Conservation (phyloP, 2,797 vertebrate genomes). For the Pitangus sulphuratus region DNA sequence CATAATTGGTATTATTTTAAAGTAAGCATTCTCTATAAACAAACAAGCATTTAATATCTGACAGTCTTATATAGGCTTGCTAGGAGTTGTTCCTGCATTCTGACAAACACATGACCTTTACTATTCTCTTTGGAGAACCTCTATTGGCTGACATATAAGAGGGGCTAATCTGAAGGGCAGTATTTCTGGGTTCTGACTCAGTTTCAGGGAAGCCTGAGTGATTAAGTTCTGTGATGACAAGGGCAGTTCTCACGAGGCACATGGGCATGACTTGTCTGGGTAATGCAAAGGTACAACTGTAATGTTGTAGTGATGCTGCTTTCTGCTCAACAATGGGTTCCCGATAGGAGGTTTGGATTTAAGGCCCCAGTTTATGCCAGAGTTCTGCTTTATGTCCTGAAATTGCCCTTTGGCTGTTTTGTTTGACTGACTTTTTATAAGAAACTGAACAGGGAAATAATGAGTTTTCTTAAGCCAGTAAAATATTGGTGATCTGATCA, state of each 20-base stretch:
- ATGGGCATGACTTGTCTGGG: background rate
- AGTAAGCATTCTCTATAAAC: background rate
- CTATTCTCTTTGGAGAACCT: background rate
- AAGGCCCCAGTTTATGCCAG: background rate
- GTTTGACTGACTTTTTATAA: background rate
- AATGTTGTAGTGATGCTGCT: background rate
- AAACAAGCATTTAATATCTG: background rate
- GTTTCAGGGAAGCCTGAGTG: background rate
- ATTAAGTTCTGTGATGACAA: background rate
- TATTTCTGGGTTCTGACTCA: background rate
- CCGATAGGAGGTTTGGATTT: background rate
- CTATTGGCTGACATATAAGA: background rate
- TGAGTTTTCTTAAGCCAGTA: background rate
- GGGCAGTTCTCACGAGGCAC: background rate
- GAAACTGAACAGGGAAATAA: background rate
- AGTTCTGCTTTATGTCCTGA: background rate
- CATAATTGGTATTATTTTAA: background rate
- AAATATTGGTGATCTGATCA: background rate
- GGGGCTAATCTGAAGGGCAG: background rate
- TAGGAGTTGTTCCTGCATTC: background rate
- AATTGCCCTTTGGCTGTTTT: background rate
- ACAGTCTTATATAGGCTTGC: background rate
- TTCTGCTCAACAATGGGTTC: background rate
- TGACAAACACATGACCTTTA: background rate
- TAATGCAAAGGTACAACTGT: accelerated